Evolutionary conservation across 2,797 vertebrate species (phyloP).

Genomic region (Leuciscus waleckii): DNA sequence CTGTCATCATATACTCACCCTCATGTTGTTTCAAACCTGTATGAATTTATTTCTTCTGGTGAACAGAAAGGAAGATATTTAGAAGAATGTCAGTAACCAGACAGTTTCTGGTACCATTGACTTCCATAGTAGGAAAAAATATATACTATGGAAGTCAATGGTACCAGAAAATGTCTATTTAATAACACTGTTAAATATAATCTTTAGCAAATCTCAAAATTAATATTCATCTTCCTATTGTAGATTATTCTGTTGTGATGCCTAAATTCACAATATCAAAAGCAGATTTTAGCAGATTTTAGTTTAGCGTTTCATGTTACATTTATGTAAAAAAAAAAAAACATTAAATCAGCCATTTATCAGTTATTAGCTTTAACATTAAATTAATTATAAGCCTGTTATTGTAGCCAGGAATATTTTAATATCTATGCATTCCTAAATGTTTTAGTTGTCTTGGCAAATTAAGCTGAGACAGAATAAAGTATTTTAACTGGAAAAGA

Average conservation of each 20-base stretch:
- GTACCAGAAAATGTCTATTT: no score
- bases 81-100: no score
- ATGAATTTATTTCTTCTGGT: background rate
- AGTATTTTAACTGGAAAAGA: background rate
- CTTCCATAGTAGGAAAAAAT: no score
- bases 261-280: background rate
- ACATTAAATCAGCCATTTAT: background rate
- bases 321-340: background rate
- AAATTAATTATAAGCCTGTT: background rate
- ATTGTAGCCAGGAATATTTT: no score
- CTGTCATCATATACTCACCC: no score
- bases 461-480: background rate
- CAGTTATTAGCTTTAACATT: background rate
- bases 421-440: background rate
- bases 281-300: background rate
- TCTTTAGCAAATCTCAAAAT: no score
- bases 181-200: no score
- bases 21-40: background rate
- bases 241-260: no score
- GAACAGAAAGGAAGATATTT: background rate
- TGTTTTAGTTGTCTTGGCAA: background rate
- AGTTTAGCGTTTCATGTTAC: background rate
- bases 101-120: no score
- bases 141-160: no score
- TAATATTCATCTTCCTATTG: no score